Base-by-base conservation (phyloP, 2,888 invertebrate genomes). In the Dyspetes luteomarginatus region DNA sequence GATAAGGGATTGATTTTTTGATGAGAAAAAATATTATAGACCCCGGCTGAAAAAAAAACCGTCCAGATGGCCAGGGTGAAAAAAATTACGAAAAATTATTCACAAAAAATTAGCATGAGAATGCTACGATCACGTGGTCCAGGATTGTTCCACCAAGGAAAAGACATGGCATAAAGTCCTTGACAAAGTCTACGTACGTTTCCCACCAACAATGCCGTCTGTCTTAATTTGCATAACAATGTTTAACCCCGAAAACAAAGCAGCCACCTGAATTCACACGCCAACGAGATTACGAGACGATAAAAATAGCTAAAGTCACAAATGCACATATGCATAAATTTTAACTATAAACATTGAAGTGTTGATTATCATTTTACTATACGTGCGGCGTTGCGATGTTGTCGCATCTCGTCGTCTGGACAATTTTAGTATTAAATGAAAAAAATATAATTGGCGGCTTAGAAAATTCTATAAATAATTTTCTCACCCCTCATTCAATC, bases 181-280 rank as follows among this genome's bases (percentile, higher is more conserved):
- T 72, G 64, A 83, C 80, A 80, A 65, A 75, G 73, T 65, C 52
- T 75, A 75, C 74, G 72, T n/a, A 60, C 48, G 24, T 62, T 68
- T n/a, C 55, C 22, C 41, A 85, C 87, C 86, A 89, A 90, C 90
- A 90, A 89, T 87, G 89, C 89, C 85, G 86, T 87, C 87, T 85
- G 84, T 86, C 82, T 52, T 52, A 82, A 89, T 90, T 88, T 90
- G 88, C 90, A 89, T 90, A 88, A 89, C 89, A 90, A 90, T 89
- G 88, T 90, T 89, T 88, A 88, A 85, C 86, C 84, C 83, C 78
- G 88, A 87, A 88, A 89, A 89, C 89, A 89, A 89, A 89, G 89
- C 86, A 82, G 15, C 83, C 62, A 24, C 17, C 41, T 26, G 55
- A 28, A 15, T 77, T 17, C 82, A 71, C 82, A 82, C 85, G 78